A percentile compares a stretch with the other conserved stretches of the same genome.
Conservation (phyloP, 2,113 vertebrate genomes). For the Platichthys stellatus region DNA sequence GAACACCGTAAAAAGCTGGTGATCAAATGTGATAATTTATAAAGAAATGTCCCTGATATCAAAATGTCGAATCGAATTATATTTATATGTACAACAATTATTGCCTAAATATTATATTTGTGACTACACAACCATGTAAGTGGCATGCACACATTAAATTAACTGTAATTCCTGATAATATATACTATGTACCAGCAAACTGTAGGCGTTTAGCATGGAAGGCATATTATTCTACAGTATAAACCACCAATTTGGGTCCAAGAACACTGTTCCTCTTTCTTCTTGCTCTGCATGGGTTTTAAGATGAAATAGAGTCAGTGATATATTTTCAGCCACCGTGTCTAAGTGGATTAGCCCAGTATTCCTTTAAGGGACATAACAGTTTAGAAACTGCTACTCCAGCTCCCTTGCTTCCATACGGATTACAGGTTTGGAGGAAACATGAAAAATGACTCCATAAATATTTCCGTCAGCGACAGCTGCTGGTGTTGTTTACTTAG, state of each 20-base stretch:
- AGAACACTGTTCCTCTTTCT: constrained; percentile 38
- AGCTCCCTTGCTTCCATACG: constrained; percentile 27
- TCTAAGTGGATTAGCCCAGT: constrained; percentile 71
- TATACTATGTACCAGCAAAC: neutral
- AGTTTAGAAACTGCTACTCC: constrained; percentile 47
- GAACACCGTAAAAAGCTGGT: neutral
- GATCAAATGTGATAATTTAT: neutral
- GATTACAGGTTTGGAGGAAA: constrained; percentile 51
- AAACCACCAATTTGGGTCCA: neutral
- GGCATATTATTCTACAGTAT: neutral
- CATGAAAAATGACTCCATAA: constrained; percentile 20
- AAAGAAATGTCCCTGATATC: neutral
- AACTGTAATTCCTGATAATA: neutral
- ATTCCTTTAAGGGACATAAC: constrained; percentile 66
- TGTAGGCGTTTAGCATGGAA: neutral
- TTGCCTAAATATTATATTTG: neutral
- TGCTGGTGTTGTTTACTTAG: constrained; percentile 6
- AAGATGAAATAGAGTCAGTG: constrained; percentile 56
- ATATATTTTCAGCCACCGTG: constrained; percentile 72
- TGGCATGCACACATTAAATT: neutral
- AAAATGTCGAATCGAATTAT: too few species aligned
- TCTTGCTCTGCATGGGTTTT: constrained; percentile 50
- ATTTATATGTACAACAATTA: too few species aligned
- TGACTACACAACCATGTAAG: neutral
- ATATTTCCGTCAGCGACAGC: constrained; percentile 19